These are phyloP conservation scores for Gallirallus australis DNA, from an alignment of 2,797 vertebrate species.

Conservation along the genomic window DNA sequence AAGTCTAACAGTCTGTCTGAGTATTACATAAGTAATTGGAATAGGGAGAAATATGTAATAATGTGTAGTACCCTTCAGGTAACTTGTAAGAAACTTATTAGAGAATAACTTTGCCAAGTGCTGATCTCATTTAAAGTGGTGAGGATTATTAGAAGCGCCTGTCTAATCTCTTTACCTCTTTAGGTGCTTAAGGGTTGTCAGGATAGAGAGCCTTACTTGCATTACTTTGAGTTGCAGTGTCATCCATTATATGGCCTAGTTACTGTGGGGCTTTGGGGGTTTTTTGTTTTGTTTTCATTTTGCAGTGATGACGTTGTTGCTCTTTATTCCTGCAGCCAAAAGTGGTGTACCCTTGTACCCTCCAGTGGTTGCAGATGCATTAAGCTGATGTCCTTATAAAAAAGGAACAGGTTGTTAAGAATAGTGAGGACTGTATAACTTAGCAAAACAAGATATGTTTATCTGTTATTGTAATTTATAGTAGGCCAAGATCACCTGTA, in stretches of 20 bases:
- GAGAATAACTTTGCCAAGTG: not conserved
- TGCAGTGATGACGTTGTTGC: accelerated
- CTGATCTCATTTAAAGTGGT: not conserved
- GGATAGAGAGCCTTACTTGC: not conserved
- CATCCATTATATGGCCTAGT: not conserved
- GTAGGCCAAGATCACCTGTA: not conserved
- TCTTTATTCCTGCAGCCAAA: not conserved
- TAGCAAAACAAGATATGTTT: not conserved
- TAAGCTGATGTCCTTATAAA: not conserved
- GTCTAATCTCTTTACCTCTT: not conserved
- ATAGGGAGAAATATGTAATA: not conserved
- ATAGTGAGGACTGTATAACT: not conserved
- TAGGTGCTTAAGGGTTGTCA: not conserved
- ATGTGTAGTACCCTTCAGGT: not conserved
- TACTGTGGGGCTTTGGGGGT: not conserved
- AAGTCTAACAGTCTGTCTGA: constrained; percentile 44
- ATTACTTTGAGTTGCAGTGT: not conserved
- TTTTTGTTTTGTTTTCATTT: not conserved
- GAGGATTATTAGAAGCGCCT: not conserved
- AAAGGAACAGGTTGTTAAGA: not conserved
- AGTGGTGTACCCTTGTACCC: not conserved
- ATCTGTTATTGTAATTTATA: not conserved
- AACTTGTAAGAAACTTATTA: not conserved
- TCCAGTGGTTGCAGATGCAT: not conserved
- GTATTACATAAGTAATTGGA: not conserved